A percentile compares a stretch with the other conserved stretches of the same genome.
Evolutionary conservation across 1,140 invertebrate genomes (phyloP).

Genomic region (Magallana gigas): DNA sequence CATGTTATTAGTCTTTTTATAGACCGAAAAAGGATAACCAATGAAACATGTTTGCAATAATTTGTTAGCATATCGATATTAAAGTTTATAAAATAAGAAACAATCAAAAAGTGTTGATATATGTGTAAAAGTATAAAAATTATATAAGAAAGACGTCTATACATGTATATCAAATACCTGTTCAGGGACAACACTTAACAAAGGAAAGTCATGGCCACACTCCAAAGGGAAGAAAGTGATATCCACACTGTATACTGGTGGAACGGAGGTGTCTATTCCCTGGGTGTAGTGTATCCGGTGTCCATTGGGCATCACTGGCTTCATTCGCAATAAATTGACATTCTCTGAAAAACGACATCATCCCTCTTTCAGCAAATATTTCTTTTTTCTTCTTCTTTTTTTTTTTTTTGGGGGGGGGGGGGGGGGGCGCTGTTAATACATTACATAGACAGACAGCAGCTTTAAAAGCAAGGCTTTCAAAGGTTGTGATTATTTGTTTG

Average conservation of each 20-base stretch:
- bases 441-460: no score
- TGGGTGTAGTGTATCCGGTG: not conserved
- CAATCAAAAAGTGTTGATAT: no score
- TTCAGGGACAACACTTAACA: slow-evolving; percentile 46
- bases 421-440: no score
- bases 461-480: no score
- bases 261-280: not conserved
- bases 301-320: slow-evolving; percentile 57
- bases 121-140: no score
- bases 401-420: no score
- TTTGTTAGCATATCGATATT: no score
- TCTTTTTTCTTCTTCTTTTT: no score
- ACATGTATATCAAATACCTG: slow-evolving; percentile 45
- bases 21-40: not conserved
- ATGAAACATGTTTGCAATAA: no score
- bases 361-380: not conserved
- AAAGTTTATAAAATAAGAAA: no score
- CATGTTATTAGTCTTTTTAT: not conserved
- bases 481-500: no score
- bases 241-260: not conserved
- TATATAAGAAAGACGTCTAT: no score
- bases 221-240: slow-evolving; percentile 59
- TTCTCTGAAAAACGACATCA: slow-evolving; percentile 34
- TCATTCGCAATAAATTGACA: slow-evolving; percentile 49
- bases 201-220: slow-evolving; percentile 63